phyloP scores from a whole-genome alignment of 2,113 vertebrate species.

The Lepus americanus region DNA sequence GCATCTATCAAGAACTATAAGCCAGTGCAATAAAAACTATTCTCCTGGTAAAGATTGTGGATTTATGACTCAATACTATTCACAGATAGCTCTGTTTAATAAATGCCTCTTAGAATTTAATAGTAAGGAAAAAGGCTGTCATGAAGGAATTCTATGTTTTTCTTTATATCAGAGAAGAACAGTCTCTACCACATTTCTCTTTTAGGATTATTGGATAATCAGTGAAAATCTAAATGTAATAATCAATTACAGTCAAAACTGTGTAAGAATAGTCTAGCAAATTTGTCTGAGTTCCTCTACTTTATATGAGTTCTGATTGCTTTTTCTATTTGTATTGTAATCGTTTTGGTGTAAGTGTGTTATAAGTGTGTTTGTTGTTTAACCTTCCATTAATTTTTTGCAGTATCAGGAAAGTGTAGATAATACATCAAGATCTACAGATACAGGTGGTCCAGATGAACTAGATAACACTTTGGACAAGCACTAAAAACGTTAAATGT shows the following conservation, averaged over 20 bases:
- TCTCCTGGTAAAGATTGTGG: neutral
- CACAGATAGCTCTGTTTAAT: neutral
- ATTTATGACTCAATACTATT: slow-evolving; percentile 14
- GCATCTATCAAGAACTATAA: neutral
- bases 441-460: neutral
- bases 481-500: neutral
- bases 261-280: neutral
- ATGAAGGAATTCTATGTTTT: neutral
- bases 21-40: neutral
- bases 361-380: neutral
- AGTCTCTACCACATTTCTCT: neutral
- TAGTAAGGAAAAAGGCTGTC: neutral
- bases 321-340: slow-evolving; percentile 32
- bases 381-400: slow-evolving; percentile 34
- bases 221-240: slow-evolving; percentile 25
- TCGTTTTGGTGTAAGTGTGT: neutral
- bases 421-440: slow-evolving; percentile 13
- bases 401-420: neutral
- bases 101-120: slow-evolving; percentile 42
- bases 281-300: neutral
- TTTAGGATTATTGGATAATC: neutral
- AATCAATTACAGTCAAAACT: neutral
- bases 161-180: slow-evolving; percentile 21
- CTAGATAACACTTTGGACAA: neutral
- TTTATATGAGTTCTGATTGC: neutral